A percentile compares a stretch with the other conserved stretches of the same genome.
Evolutionary conservation across 2,797 vertebrate species (phyloP).

Genomic region (Tokudaia tokunoshimensis): DNA sequence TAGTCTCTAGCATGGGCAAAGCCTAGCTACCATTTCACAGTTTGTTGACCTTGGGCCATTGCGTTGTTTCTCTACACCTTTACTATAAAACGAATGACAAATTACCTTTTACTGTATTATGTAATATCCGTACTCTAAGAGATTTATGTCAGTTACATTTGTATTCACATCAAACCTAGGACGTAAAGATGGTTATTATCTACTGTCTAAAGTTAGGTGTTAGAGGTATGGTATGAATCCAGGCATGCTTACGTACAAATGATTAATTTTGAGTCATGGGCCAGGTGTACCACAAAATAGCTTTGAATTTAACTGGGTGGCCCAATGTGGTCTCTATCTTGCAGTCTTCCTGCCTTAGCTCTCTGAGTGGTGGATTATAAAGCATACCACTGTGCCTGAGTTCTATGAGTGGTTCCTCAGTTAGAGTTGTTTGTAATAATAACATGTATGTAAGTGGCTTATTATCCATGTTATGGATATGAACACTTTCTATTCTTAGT

Average conservation of each 20-base stretch:
- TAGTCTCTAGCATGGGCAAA: background rate
- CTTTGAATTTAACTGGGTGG: background rate
- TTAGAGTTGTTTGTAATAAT: constrained; percentile 40
- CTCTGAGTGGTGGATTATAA: background rate
- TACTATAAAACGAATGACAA: background rate
- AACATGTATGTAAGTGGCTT: background rate
- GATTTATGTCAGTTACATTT: constrained; percentile 29
- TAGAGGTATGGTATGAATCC: background rate
- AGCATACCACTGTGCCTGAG: too few species aligned
- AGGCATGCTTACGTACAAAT: background rate
- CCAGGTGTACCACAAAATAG: background rate
- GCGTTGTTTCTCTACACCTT: constrained; percentile 40
- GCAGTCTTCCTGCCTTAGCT: background rate
- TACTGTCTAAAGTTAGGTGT: background rate
- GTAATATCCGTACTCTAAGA: background rate
- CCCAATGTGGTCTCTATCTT: background rate
- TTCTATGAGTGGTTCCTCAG: background rate
- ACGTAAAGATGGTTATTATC: background rate
- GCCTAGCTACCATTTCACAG: background rate
- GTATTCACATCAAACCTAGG: background rate
- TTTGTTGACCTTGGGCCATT: background rate
- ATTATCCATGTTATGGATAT: background rate
- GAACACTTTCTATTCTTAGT: constrained; percentile 16
- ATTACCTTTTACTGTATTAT: constrained; percentile 9
- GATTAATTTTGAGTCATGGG: background rate